phyloP scores from a whole-genome alignment of 1,140 invertebrate species.

The Solen grandis region DNA sequence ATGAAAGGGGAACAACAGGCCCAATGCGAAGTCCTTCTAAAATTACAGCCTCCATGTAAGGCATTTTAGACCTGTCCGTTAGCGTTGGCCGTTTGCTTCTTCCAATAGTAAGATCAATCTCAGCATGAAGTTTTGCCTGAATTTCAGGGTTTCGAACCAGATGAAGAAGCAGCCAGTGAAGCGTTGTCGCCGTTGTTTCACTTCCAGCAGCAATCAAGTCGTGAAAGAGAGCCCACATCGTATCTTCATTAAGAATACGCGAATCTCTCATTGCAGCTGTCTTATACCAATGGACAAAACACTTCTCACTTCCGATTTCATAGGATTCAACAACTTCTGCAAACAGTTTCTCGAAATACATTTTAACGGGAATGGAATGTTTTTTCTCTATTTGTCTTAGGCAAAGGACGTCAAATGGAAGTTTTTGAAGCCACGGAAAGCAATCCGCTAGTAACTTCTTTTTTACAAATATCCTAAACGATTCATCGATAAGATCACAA shows the following conservation, averaged over 20 bases:
- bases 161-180: constrained; percentile 93
- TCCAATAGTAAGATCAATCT: constrained; percentile 85
- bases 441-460: no score
- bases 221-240: no score
- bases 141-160: constrained; percentile 88
- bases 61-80: constrained; percentile 48
- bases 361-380: background rate
- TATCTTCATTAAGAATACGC: constrained; percentile 71
- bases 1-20: constrained; percentile 68
- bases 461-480: no score
- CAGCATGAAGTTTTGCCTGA: constrained; percentile 90
- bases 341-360: constrained; percentile 5
- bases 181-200: constrained; percentile 91
- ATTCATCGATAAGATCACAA: no score
- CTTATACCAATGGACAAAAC: background rate
- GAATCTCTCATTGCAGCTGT: constrained; percentile 51
- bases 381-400: background rate
- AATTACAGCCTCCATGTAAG: constrained; percentile 60
- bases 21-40: constrained; percentile 59
- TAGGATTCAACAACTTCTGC: background rate
- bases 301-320: background rate
- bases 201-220: constrained; percentile 94
- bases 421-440: no score
- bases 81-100: constrained; percentile 14
- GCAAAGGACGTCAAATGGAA: background rate